Conservation (phyloP, 1,140 invertebrate species). For the Macrotrachela quadricornifera region DNA sequence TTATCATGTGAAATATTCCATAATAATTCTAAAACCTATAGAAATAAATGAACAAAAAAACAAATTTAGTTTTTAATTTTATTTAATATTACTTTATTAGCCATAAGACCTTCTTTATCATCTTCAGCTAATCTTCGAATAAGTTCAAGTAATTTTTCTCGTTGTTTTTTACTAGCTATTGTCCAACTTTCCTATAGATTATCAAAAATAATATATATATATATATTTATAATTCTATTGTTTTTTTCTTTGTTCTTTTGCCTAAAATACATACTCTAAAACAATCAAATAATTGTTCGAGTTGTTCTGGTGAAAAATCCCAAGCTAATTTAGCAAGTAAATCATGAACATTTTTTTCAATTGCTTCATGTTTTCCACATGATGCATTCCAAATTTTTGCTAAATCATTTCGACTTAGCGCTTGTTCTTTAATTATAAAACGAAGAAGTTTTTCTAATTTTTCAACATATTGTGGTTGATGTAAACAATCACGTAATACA, state of each 20-base stretch:
- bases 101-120: slow-evolving; percentile 95
- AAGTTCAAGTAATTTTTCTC: slow-evolving; percentile 78
- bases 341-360: slow-evolving; percentile 90
- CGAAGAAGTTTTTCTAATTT: slow-evolving; percentile 88
- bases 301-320: slow-evolving; percentile 88
- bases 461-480: slow-evolving; percentile 84
- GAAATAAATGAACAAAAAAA: no score
- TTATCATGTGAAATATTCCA: slow-evolving; percentile 90
- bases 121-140: slow-evolving; percentile 87
- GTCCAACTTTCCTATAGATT: slow-evolving; percentile 61
- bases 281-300: slow-evolving; percentile 89
- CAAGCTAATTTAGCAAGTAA: slow-evolving; percentile 82
- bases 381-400: slow-evolving; percentile 89
- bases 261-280: slow-evolving; percentile 45
- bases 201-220: not conserved
- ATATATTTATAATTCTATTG: no score
- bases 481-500: slow-evolving; percentile 74
- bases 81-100: slow-evolving; percentile 45
- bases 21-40: slow-evolving; percentile 55
- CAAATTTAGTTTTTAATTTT: no score
- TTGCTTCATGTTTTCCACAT: slow-evolving; percentile 76
- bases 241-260: no score
- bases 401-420: slow-evolving; percentile 65
- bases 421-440: slow-evolving; percentile 83
- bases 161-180: slow-evolving; percentile 77